Evolutionary conservation across 2,888 invertebrate species (phyloP).

Genomic region (Drosophila kokeensis): DNA sequence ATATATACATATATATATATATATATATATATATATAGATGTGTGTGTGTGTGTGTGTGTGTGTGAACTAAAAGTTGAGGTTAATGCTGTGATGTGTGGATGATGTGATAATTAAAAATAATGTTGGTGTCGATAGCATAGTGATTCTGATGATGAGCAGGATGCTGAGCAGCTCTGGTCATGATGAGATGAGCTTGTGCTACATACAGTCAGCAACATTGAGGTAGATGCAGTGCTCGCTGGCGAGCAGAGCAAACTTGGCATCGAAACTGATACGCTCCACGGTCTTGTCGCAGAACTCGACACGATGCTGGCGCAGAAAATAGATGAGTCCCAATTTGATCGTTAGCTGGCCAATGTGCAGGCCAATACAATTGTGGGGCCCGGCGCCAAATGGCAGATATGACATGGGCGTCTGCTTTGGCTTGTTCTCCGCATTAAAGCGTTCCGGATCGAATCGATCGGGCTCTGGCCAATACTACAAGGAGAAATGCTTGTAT

Average conservation of each 20-base stretch:
- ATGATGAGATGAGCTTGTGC: slow-evolving; percentile 29
- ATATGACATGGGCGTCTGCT: slow-evolving; percentile 81
- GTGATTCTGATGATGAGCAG: background rate
- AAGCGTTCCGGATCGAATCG: slow-evolving; percentile 84
- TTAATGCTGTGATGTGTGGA: background rate
- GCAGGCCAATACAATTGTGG: slow-evolving; percentile 82
- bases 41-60: background rate
- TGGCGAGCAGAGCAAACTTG: slow-evolving; percentile 77
- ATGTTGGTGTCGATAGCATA: slow-evolving; percentile 10
- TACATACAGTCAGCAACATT: slow-evolving; percentile 76
- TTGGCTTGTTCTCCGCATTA: slow-evolving; percentile 70
- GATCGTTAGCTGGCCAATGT: slow-evolving; percentile 80
- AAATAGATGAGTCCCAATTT: slow-evolving; percentile 84
- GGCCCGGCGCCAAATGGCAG: slow-evolving; percentile 83
- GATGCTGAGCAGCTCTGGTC: slow-evolving; percentile 3
- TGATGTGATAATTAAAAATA: background rate
- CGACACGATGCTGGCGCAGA: slow-evolving; percentile 81
- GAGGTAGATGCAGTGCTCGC: slow-evolving; percentile 78
- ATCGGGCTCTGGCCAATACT: slow-evolving; percentile 84
- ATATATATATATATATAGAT: background rate
- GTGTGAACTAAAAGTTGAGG: slow-evolving; percentile 14
- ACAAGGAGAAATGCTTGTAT: background rate
- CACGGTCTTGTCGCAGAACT: slow-evolving; percentile 76
- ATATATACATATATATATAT: background rate
- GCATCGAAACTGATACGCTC: slow-evolving; percentile 79